Base-by-base conservation (phyloP, 2,797 vertebrate species). In the Danionella dracula region DNA sequence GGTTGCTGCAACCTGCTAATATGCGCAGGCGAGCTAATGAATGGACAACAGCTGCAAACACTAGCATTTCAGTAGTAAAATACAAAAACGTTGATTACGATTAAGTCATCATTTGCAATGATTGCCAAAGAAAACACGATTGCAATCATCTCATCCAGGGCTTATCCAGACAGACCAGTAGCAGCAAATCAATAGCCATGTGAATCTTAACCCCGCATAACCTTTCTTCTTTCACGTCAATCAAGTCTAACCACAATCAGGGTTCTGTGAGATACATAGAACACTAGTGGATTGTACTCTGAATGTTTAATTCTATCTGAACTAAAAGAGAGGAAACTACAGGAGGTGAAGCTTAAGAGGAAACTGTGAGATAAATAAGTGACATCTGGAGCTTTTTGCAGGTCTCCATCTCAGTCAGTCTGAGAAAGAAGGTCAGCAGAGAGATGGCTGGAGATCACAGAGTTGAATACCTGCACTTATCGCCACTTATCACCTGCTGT, bases 401-500 rank as follows among this genome's bases (percentile, higher is more conserved):
- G 49, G 27, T 41, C 38, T 35, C 34, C 42, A 40, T 31, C 34
- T 66, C 46, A 66, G 38, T 21, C 21, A 49, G 19, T 12, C 11
- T 13, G 61, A 45, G 10, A 66, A 55, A 55, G 21, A 35, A 10
- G 15, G 15, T 34, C 44, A 13, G 42, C 1, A 1, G 12, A 66
- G 32, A 66, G 53, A 48, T 29, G 53, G 32, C 19, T 32, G 4
- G 27, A 48, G 63, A 66, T 66, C 51, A 57, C 53, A 48, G 42
- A 15, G 20, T 21, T 38, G 23, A 66, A 40, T 63, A 31, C 53
- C 42, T 21, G 53, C 63, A 38, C 53, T 66, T 66, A 66, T 66
- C 42, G 8, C 42, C 63, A 57, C 63, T 66, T 66, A 66, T 56
- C 63, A 66, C 53, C 41, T 19, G 31, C 20, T 11, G 40, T 55